Evolutionary conservation across 1,140 invertebrate species (phyloP).

Genomic region (Zaprionus taronus): DNA sequence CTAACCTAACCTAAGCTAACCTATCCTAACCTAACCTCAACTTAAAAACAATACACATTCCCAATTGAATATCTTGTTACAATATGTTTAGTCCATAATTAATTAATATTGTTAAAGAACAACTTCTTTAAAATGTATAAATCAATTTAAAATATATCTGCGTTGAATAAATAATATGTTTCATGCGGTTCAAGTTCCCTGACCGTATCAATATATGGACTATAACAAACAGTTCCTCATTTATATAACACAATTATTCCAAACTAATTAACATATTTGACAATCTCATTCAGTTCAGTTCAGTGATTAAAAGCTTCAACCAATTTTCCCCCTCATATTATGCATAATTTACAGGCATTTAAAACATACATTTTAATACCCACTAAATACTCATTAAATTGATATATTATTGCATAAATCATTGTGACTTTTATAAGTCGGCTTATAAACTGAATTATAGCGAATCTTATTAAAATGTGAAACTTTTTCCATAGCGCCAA

Average conservation of each 20-base stretch:
- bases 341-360: not conserved
- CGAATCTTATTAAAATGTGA: slow-evolving; percentile 20
- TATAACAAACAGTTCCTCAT: no score
- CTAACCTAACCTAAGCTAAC: no score
- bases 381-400: slow-evolving; percentile 3
- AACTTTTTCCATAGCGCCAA: slow-evolving; percentile 1
- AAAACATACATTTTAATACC: not conserved
- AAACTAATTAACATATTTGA: not conserved
- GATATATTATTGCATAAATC: slow-evolving; percentile 2
- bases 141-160: no score
- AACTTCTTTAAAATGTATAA: no score
- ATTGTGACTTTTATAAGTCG: slow-evolving; percentile 13
- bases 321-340: not conserved
- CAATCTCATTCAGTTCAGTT: not conserved
- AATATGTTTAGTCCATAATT: no score
- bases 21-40: no score
- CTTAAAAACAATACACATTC: no score
- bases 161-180: no score
- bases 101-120: no score
- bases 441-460: slow-evolving; percentile 7
- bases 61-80: no score
- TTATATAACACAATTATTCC: not conserved
- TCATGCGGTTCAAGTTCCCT: no score
- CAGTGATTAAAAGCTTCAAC: not conserved
- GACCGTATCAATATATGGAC: no score